Conservation (phyloP, 2,797 vertebrate species). For the Cossypha caffra region DNA sequence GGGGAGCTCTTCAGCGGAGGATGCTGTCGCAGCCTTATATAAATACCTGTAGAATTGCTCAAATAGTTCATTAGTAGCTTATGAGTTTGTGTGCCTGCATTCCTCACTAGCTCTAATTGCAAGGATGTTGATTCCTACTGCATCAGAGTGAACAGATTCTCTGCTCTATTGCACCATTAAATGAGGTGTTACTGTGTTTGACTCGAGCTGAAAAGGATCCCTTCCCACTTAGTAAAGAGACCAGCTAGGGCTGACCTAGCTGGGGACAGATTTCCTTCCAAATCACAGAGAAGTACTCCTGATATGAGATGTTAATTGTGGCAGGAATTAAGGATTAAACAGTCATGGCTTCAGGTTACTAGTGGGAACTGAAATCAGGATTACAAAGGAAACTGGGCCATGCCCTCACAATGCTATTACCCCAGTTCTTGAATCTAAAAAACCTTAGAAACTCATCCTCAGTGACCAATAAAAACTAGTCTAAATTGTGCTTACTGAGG, state of each 20-base stretch:
- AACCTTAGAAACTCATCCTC: conserved; percentile 70
- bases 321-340: conserved; percentile 73
- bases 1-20: not conserved
- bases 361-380: conserved; percentile 69
- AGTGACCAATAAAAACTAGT: conserved; percentile 70
- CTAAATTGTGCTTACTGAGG: conserved; percentile 61
- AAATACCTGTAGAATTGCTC: conserved; percentile 58
- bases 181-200: conserved; percentile 59
- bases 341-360: conserved; percentile 68
- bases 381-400: conserved; percentile 75
- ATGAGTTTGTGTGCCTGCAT: conserved; percentile 31
- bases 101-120: conserved; percentile 50
- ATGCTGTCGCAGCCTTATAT: conserved; percentile 52
- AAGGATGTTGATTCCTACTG: not conserved
- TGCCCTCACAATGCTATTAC: conserved; percentile 75
- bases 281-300: conserved; percentile 59
- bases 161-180: conserved; percentile 59
- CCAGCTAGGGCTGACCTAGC: conserved; percentile 43
- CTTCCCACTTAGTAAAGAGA: conserved; percentile 46
- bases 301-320: conserved; percentile 73
- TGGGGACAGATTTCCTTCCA: conserved; percentile 59
- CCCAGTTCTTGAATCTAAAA: conserved; percentile 69
- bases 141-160: not conserved
- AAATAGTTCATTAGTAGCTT: conserved; percentile 57
- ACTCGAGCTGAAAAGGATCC: conserved; percentile 17